Evolutionary conservation across 2,888 invertebrate genomes (phyloP).

Genomic region (Catocala nupta): DNA sequence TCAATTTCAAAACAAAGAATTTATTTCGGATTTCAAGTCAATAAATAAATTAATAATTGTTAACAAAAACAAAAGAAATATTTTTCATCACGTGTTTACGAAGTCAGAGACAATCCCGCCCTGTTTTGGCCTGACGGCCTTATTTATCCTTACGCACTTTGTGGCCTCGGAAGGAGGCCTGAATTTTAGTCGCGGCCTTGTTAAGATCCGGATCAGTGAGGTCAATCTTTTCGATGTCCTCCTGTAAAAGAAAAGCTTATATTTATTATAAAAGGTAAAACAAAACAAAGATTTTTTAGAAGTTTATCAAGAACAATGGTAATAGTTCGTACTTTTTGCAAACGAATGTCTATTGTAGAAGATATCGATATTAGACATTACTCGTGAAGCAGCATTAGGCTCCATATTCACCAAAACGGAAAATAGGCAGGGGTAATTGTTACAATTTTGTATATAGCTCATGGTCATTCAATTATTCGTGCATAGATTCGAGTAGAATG

Average conservation of each 20-base stretch:
- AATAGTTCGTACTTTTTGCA: too few species aligned
- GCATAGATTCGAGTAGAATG: too few species aligned
- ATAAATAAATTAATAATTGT: too few species aligned
- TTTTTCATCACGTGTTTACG: slow-evolving; percentile 52
- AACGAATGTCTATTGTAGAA: too few species aligned
- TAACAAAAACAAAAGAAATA: not conserved
- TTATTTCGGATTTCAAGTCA: not conserved
- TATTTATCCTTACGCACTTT: slow-evolving; percentile 93
- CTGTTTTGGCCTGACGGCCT: slow-evolving; percentile 53
- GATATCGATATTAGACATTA: too few species aligned
- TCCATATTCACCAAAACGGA: too few species aligned
- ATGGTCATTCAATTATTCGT: too few species aligned
- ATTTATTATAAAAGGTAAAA: not conserved
- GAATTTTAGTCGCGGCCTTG: slow-evolving; percentile 96
- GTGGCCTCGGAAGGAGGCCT: slow-evolving; percentile 96
- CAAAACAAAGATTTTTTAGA: too few species aligned
- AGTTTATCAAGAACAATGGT: too few species aligned
- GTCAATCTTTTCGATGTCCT: slow-evolving; percentile 95
- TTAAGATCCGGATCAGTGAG: slow-evolving; percentile 94
- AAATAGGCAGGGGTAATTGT: too few species aligned
- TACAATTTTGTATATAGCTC: too few species aligned
- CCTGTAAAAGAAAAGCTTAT: slow-evolving; percentile 66
- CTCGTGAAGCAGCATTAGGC: too few species aligned
- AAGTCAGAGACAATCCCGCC: slow-evolving; percentile 62
- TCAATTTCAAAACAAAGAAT: not conserved